Conservation (phyloP, 2,113 vertebrate genomes). For the Turdus rufiventris region DNA sequence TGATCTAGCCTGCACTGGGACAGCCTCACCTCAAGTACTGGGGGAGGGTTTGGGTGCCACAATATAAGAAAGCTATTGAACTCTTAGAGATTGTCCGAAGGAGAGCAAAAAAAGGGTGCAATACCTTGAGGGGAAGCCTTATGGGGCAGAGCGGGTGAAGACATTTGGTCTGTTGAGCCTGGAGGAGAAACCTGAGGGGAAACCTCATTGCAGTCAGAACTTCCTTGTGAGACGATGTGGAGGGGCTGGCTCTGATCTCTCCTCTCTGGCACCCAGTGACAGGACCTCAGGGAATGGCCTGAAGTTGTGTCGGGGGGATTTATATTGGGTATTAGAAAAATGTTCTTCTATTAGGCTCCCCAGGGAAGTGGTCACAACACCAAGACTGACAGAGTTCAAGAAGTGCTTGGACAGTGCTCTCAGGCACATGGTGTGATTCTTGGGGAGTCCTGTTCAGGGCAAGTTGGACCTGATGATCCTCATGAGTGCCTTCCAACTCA, state of each 20-base stretch:
- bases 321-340: neutral
- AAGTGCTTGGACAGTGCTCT: neutral
- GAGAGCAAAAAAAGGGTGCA: neutral
- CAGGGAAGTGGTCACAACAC: neutral
- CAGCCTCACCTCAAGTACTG: fast-evolving
- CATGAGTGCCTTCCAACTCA: neutral
- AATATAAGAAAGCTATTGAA: neutral
- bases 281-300: neutral
- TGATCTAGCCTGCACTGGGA: fast-evolving
- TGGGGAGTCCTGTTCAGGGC: neutral
- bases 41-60: neutral
- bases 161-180: neutral
- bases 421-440: neutral
- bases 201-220: neutral
- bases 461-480: neutral
- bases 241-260: neutral
- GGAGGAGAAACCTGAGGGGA: neutral
- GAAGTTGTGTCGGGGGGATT: neutral
- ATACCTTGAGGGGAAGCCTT: fast-evolving
- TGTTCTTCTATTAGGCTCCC: neutral
- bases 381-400: neutral
- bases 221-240: neutral
- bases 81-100: neutral
- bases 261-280: neutral
- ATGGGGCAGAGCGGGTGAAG: too few relatives aligned